Percentiles rank a stretch among this genome's conserved stretches.
Conservation (phyloP, 1,140 invertebrate species). For the Leptopilina clavipes region DNA sequence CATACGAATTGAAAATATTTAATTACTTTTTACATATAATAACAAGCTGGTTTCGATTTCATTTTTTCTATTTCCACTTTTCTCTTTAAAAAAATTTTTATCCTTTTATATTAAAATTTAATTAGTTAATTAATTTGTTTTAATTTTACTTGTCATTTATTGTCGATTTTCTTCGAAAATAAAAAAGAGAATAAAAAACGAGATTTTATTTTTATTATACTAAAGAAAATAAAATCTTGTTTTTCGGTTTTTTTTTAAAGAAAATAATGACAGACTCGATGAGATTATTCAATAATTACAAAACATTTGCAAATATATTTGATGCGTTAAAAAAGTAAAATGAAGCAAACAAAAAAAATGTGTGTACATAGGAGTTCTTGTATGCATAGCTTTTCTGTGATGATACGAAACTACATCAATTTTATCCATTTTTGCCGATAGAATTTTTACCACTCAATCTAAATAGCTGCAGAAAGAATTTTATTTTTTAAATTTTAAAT, state of each 20-base stretch:
- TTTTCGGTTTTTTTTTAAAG: too few species aligned
- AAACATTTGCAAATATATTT: background rate
- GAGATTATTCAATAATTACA: background rate
- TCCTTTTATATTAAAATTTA: background rate
- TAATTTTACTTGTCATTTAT: background rate
- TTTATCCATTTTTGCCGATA: slow-evolving; percentile 41
- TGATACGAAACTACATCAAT: slow-evolving; percentile 45
- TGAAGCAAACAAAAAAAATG: background rate
- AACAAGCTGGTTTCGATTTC: background rate
- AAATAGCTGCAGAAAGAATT: background rate
- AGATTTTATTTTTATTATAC: background rate
- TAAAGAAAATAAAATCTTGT: too few species aligned
- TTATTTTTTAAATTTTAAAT: background rate
- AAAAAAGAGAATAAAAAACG: background rate
- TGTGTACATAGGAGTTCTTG: slow-evolving; percentile 18
- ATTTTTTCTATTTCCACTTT: background rate
- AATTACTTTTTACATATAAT: background rate
- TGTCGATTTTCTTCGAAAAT: background rate
- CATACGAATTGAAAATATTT: too few species aligned
- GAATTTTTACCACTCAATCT: slow-evolving; percentile 29
- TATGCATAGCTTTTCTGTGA: slow-evolving; percentile 61
- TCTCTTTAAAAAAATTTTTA: background rate
- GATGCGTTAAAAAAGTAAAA: background rate
- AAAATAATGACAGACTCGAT: background rate
- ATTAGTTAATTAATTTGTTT: too few species aligned